These are phyloP conservation scores for Ancistrus triradiatus DNA, from an alignment of 2,113 vertebrate species.

Conservation along the genomic window DNA sequence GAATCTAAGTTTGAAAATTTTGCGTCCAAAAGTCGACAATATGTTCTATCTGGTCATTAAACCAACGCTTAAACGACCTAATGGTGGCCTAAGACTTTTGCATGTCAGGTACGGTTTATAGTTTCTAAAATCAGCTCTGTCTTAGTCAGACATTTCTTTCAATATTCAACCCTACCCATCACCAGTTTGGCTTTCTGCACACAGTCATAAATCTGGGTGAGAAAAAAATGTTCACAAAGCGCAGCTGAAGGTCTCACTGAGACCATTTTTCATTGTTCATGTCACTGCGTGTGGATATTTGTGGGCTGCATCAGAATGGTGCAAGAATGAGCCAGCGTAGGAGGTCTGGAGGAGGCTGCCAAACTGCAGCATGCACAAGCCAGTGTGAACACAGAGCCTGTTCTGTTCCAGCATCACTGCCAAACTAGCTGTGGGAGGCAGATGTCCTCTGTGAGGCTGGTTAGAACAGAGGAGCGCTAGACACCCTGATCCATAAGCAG, in stretches of 20 bases:
- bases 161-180: too few species aligned
- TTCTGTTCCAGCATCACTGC: not conserved
- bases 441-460: not conserved
- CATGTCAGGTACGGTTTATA: too few species aligned
- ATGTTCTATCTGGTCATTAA: too few species aligned
- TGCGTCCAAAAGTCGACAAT: too few species aligned
- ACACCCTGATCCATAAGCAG: conserved; percentile 16
- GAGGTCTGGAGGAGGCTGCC: not conserved
- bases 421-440: conserved; percentile 6
- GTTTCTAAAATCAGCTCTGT: too few species aligned
- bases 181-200: too few species aligned
- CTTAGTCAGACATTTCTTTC: too few species aligned
- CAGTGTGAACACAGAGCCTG: conserved; percentile 11
- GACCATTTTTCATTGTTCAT: not conserved
- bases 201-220: too few species aligned
- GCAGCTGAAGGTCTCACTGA: not conserved
- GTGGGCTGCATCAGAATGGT: not conserved
- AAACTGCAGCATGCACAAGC: not conserved
- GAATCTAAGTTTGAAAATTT: too few species aligned
- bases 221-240: not conserved
- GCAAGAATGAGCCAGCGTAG: not conserved
- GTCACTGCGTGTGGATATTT: not conserved
- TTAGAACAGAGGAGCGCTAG: not conserved
- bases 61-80: too few species aligned
- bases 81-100: too few species aligned